A percentile compares a stretch with the other conserved stretches of the same genome.
Evolutionary conservation across 2,113 vertebrate species (phyloP).

Genomic region (Erythrocebus patas): DNA sequence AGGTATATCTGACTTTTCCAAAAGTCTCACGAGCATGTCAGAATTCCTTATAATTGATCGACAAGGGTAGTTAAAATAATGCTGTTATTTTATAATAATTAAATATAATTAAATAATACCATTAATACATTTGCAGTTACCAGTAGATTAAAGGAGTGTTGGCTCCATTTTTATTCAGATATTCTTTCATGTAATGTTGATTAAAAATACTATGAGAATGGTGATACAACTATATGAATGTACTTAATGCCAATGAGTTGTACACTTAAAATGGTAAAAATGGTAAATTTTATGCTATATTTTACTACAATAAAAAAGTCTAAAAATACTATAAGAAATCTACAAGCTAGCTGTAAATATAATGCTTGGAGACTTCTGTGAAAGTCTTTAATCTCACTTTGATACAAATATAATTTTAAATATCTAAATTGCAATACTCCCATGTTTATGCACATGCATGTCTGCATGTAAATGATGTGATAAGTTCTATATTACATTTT

Average conservation of each 20-base stretch:
- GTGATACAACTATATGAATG: neutral
- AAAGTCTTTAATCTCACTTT: neutral
- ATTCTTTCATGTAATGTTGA: neutral
- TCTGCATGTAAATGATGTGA: neutral
- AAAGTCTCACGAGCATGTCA: neutral
- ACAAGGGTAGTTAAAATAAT: neutral
- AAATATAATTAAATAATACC: neutral
- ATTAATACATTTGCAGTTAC: neutral
- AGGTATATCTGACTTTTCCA: neutral
- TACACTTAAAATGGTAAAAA: neutral
- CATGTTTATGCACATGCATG: neutral
- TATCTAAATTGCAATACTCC: neutral
- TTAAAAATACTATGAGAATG: neutral
- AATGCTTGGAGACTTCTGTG: neutral
- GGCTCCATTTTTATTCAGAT: neutral
- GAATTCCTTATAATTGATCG: neutral
- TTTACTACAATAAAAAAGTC: neutral
- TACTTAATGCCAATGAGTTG: neutral
- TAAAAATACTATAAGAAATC: neutral
- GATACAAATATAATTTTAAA: neutral
- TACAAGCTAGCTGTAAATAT: neutral
- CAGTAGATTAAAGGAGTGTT: neutral
- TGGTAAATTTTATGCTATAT: neutral
- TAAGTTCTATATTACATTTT: neutral
- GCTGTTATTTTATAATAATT: too few relatives aligned